A percentile compares a stretch with the other conserved stretches of the same genome.
Evolutionary conservation across 2,113 vertebrate genomes (phyloP).

Genomic region (Phalacrocorax aristotelis): DNA sequence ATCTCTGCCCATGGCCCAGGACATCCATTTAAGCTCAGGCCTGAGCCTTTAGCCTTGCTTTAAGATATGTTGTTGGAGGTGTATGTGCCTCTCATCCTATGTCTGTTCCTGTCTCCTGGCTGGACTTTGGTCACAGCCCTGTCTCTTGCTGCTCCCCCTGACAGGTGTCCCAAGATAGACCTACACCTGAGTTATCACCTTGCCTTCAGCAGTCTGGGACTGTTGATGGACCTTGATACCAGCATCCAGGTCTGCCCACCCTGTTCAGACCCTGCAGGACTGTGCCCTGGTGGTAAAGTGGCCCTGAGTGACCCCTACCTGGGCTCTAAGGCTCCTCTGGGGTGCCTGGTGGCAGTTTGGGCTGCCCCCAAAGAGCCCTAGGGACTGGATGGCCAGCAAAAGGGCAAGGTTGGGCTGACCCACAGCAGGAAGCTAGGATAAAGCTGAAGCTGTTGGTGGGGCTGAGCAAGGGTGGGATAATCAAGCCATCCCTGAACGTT

Average conservation of each 20-base stretch:
- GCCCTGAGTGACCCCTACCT: not conserved
- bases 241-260: not conserved
- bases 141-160: not conserved
- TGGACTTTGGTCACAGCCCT: not conserved
- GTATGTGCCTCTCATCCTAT: not conserved
- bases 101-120: not conserved
- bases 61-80: not conserved
- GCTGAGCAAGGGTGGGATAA: not conserved
- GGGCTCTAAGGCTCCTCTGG: not conserved
- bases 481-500: not conserved
- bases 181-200: not conserved
- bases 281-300: not conserved
- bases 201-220: not conserved
- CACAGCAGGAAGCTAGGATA: not conserved
- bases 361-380: not conserved
- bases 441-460: not conserved
- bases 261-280: not conserved
- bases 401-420: not conserved
- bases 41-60: not conserved
- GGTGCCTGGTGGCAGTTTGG: not conserved
- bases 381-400: not conserved
- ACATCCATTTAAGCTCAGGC: not conserved
- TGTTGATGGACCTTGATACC: fast-evolving
- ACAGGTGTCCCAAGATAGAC: not conserved
- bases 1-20: not conserved